These are phyloP conservation scores for Drosophila equinoxialis DNA, from an alignment of 1,140 invertebrate species.

Conservation along the genomic window DNA sequence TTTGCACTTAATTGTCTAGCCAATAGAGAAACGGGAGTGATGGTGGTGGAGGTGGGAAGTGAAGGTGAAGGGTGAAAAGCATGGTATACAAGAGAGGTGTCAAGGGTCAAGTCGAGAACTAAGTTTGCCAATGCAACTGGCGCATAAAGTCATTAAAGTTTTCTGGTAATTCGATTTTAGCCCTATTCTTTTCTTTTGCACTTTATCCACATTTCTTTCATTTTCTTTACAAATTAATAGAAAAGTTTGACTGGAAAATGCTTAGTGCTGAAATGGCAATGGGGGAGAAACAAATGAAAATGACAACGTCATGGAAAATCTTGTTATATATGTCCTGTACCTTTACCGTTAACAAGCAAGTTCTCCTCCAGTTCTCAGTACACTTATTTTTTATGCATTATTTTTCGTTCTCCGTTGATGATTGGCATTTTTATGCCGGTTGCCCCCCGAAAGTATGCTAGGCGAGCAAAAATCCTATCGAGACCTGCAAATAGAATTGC, in stretches of 20 bases:
- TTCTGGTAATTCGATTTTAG: constrained; percentile 60
- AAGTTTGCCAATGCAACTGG: constrained; percentile 50
- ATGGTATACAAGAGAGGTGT: constrained; percentile 17
- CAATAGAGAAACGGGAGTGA: not conserved
- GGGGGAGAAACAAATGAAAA: not conserved
- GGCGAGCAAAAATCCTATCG: constrained; percentile 27
- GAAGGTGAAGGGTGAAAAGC: not conserved
- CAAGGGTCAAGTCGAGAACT: constrained; percentile 47
- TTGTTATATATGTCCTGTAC: constrained; percentile 17
- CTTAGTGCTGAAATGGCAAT: constrained; percentile 14
- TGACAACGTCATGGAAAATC: constrained; percentile 34
- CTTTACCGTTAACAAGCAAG: constrained; percentile 9
- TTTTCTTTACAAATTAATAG: constrained; percentile 57
- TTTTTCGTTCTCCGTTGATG: constrained; percentile 46
- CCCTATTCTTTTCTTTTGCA: constrained; percentile 28
- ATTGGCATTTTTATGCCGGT: constrained; percentile 28
- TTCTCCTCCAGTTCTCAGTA: not conserved
- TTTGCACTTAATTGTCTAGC: constrained; percentile 51
- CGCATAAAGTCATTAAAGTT: constrained; percentile 79
- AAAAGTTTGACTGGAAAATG: constrained; percentile 13
- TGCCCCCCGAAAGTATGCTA: constrained; percentile 23
- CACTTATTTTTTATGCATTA: constrained; percentile 47
- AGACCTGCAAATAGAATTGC: not conserved
- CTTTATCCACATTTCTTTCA: constrained; percentile 15
- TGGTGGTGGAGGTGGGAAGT: constrained; percentile 1